Conservation (phyloP, 64 coral and sea anemone genomes). For the Pocillopora verrucosa region DNA sequence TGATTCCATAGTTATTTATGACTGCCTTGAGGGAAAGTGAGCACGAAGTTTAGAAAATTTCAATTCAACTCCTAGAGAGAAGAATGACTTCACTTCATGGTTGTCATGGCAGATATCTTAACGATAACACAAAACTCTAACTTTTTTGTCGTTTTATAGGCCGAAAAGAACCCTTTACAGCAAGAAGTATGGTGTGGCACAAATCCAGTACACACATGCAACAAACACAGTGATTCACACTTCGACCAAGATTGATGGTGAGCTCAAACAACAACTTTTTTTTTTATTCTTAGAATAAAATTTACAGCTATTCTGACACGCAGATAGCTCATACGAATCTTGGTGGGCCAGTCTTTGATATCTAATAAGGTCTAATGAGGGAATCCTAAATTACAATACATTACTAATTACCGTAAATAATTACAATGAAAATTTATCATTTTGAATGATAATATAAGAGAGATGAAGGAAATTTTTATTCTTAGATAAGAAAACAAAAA, state of each 20-base stretch:
- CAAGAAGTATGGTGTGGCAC: constrained; percentile 97
- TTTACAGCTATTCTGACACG: too few relatives aligned
- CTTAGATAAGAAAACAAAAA: too few relatives aligned
- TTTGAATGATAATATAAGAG: too few relatives aligned
- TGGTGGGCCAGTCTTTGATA: too few relatives aligned
- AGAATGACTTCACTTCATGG: background rate
- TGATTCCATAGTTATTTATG: constrained; percentile 99
- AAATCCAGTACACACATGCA: constrained; percentile 98
- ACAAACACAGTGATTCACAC: constrained; percentile 98
- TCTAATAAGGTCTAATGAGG: too few relatives aligned
- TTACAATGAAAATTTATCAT: too few relatives aligned
- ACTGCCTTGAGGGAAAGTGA: constrained; percentile 96
- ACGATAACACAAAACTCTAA: background rate
- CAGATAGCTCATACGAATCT: too few relatives aligned
- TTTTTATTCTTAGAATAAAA: too few relatives aligned
- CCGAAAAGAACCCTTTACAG: constrained; percentile 93
- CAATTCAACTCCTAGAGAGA: background rate
- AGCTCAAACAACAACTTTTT: background rate
- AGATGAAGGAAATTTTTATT: too few relatives aligned
- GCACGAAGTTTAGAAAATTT: background rate
- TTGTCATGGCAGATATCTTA: background rate
- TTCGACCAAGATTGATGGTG: constrained; percentile 99
- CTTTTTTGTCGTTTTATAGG: constrained; percentile 49
- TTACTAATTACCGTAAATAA: too few relatives aligned
- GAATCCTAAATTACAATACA: too few relatives aligned